These are phyloP conservation scores for Yponomeuta plumbellus DNA, from an alignment of 2,888 invertebrate species.

Conservation along the genomic window DNA sequence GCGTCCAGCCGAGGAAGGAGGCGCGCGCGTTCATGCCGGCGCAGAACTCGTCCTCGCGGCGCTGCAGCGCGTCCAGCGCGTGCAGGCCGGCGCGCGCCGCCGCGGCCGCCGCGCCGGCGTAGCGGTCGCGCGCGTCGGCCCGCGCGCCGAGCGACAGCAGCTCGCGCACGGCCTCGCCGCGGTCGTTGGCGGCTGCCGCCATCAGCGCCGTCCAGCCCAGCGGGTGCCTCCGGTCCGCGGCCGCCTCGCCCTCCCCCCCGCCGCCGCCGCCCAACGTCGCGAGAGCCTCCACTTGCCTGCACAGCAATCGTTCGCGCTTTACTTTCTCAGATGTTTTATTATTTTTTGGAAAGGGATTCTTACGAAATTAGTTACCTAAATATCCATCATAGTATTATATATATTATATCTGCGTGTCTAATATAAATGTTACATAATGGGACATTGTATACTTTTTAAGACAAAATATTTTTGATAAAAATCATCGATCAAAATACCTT, in stretches of 20 bases:
- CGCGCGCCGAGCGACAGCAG: conserved; percentile 86
- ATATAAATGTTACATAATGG: too few species aligned
- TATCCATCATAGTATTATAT: too few species aligned
- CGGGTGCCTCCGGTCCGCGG: conserved; percentile 82
- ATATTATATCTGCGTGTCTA: too few species aligned
- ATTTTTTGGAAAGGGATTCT: too few species aligned
- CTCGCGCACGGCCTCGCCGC: conserved; percentile 74
- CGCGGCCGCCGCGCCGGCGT: conserved; percentile 80
- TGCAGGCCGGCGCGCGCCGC: conserved; percentile 81
- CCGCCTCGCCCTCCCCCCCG: conserved; percentile 55
- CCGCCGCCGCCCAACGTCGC: conserved; percentile 23
- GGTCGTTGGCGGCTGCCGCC: conserved; percentile 88
- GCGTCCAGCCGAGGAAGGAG: conserved; percentile 89
- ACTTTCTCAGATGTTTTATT: too few species aligned
- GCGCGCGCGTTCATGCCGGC: conserved; percentile 81
- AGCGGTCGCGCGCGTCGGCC: conserved; percentile 85
- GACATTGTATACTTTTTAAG: too few species aligned
- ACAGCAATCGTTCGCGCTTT: too few species aligned
- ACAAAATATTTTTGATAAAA: too few species aligned
- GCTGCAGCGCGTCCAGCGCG: conserved; percentile 82
- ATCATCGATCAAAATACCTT: too few species aligned
- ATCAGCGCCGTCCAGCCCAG: conserved; percentile 93
- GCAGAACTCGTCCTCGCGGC: conserved; percentile 90
- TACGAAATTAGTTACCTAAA: too few species aligned
- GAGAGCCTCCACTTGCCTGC: conserved; percentile 49